Evolutionary conservation across 1,140 invertebrate genomes (phyloP).

Genomic region (Diabrotica undecimpunctata): DNA sequence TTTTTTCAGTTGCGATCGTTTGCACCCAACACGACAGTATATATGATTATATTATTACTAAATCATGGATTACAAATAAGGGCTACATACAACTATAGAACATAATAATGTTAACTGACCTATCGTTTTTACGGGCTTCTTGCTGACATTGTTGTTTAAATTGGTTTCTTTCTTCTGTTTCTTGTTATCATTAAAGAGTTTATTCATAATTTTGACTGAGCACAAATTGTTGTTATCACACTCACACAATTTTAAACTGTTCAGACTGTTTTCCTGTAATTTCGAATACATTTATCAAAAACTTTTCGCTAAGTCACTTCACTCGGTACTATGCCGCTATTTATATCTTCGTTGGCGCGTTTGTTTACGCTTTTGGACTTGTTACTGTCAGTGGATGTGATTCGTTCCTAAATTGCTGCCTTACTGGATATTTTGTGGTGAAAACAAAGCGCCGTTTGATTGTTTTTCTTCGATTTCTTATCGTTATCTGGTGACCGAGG

Average conservation of each 20-base stretch:
- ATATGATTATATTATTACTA: no score
- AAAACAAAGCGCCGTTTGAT: constrained; percentile 3
- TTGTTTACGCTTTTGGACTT: no score
- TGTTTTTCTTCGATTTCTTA: constrained; percentile 7
- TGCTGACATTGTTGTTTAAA: constrained; percentile 20
- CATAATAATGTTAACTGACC: constrained; percentile 21
- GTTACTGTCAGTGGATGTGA: no score
- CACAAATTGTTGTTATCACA: constrained; percentile 25
- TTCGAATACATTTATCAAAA: constrained; percentile 21
- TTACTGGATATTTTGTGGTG: neutral
- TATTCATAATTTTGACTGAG: constrained; percentile 18
- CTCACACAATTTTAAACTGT: neutral
- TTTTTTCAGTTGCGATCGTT: no score
- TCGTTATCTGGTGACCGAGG: neutral
- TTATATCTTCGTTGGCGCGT: no score
- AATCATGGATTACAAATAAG: no score
- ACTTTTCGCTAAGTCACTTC: no score
- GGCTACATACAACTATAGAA: no score
- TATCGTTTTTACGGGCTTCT: constrained; percentile 18
- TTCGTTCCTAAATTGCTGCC: no score
- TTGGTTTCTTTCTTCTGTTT: constrained; percentile 17
- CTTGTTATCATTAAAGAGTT: constrained; percentile 3
- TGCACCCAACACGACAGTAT: no score
- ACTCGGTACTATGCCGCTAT: no score
- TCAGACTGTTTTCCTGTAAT: constrained; percentile 3